Conservation (phyloP, 2,113 vertebrate genomes). For the Lepisosteus oculatus region DNA sequence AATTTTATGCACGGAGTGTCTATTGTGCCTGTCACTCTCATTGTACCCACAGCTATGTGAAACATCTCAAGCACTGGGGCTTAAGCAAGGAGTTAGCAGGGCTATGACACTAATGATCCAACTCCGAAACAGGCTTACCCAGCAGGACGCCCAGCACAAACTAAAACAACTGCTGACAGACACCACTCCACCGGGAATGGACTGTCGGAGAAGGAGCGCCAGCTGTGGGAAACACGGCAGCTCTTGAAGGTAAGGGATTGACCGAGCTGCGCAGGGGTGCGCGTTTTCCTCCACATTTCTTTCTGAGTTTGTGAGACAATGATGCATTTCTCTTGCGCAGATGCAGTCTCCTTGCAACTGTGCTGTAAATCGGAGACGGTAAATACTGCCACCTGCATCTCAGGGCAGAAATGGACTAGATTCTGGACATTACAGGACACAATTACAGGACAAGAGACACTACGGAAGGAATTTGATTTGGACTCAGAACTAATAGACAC, state of each 20-base stretch:
- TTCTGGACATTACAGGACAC: too few relatives aligned
- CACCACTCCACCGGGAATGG: conserved; percentile 59
- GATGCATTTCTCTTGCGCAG: too few relatives aligned
- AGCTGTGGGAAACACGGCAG: conserved; percentile 70
- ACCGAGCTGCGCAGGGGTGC: neutral
- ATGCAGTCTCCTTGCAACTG: too few relatives aligned
- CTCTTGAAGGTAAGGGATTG: conserved; percentile 67
- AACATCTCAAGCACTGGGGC: conserved; percentile 70
- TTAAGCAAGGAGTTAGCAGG: conserved; percentile 69
- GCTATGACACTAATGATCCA: conserved; percentile 62
- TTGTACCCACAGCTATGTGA: conserved; percentile 78
- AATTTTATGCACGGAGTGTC: conserved; percentile 67
- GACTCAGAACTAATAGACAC: too few relatives aligned
- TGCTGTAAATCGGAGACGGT: too few relatives aligned
- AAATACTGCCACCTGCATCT: too few relatives aligned
- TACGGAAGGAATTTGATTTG: too few relatives aligned
- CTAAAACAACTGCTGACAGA: conserved; percentile 52
- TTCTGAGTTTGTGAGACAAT: too few relatives aligned
- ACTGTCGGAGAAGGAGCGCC: conserved; percentile 33
- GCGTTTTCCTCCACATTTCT: too few relatives aligned
- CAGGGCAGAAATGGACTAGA: too few relatives aligned
- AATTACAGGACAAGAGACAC: too few relatives aligned
- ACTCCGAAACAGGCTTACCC: conserved; percentile 49
- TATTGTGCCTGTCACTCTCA: conserved; percentile 72
- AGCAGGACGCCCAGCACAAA: conserved; percentile 52